phyloP scores from a whole-genome alignment of 2,888 invertebrate genomes.

The Pycnomerus fuliginosus region DNA sequence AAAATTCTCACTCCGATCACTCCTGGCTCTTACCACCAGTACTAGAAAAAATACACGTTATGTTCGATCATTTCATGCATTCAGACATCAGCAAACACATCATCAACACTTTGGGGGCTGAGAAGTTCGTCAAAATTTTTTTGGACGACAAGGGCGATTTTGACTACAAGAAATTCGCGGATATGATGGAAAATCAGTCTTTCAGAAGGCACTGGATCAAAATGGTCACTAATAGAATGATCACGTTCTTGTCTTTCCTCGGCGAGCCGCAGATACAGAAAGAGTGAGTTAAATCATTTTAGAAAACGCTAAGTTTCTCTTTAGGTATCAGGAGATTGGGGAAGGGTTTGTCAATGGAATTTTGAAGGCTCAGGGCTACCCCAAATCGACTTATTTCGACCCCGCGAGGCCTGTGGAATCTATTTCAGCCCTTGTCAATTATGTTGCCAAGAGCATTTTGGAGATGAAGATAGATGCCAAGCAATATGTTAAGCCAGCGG shows the following conservation, averaged over 20 bases:
- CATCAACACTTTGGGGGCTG: conserved; percentile 72
- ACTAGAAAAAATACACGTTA: conserved; percentile 67
- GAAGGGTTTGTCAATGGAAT: conserved; percentile 75
- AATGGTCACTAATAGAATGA: conserved; percentile 71
- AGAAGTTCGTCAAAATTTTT: conserved; percentile 68
- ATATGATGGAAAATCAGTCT: conserved; percentile 76
- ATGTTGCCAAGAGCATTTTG: conserved; percentile 67
- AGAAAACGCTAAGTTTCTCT: background rate
- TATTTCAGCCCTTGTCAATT: conserved; percentile 67
- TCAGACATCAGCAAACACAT: conserved; percentile 75
- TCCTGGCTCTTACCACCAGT: conserved; percentile 72
- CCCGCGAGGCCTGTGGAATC: conserved; percentile 69
- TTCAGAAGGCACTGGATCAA: conserved; percentile 81
- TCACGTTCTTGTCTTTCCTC: conserved; percentile 70
- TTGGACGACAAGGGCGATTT: conserved; percentile 68
- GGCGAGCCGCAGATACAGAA: conserved; percentile 75
- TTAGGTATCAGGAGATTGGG: conserved; percentile 49
- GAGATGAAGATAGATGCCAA: conserved; percentile 71
- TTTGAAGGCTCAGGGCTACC: conserved; percentile 73
- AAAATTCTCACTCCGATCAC: conserved; percentile 67
- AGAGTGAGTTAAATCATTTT: conserved; percentile 55
- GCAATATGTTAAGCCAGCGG: conserved; percentile 73
- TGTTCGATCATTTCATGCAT: conserved; percentile 77
- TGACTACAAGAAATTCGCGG: conserved; percentile 71
- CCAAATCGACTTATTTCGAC: conserved; percentile 70